A percentile compares a stretch with the other conserved stretches of the same genome.
phyloP scores from a whole-genome alignment of 1,140 invertebrate species.

The Listronotus bonariensis region DNA sequence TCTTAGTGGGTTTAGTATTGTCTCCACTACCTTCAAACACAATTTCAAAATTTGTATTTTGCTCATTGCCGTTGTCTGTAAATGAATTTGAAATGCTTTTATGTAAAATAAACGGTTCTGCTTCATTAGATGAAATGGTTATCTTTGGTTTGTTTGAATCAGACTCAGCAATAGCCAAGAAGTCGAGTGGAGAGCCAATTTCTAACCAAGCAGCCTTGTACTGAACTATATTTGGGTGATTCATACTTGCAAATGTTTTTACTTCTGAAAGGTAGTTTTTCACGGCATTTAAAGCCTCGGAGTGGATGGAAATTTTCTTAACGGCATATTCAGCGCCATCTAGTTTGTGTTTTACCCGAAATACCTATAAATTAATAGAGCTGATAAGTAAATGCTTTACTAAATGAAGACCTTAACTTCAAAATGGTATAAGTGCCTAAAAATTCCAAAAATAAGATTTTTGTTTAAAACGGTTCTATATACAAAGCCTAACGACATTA shows the following conservation, averaged over 20 bases:
- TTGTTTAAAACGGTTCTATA: too few species aligned
- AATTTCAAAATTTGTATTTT: constrained; percentile 40
- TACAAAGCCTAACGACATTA: too few species aligned
- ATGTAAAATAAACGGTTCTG: not conserved
- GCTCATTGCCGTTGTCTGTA: constrained; percentile 30
- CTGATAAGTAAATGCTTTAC: too few species aligned
- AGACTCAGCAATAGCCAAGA: constrained; percentile 27
- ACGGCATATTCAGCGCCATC: constrained; percentile 80
- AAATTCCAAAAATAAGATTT: too few species aligned
- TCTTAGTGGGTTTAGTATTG: not conserved
- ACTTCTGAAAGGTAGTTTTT: constrained; percentile 74
- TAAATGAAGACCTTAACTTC: too few species aligned
- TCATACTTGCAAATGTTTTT: constrained; percentile 75
- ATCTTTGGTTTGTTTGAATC: constrained; percentile 10
- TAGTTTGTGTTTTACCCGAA: constrained; percentile 68
- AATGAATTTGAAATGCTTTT: constrained; percentile 33
- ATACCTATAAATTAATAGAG: constrained; percentile 50
- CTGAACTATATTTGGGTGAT: constrained; percentile 80
- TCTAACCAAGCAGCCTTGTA: constrained; percentile 87
- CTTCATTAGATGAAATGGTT: not conserved
- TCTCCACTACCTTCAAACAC: constrained; percentile 37
- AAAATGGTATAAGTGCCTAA: too few species aligned
- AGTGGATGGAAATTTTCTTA: constrained; percentile 76
- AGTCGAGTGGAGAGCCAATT: constrained; percentile 46
- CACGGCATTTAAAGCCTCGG: constrained; percentile 63